A percentile compares a stretch with the other conserved stretches of the same genome.
phyloP scores from a whole-genome alignment of 2,888 invertebrate genomes.

The Stenotaenia linearis region DNA sequence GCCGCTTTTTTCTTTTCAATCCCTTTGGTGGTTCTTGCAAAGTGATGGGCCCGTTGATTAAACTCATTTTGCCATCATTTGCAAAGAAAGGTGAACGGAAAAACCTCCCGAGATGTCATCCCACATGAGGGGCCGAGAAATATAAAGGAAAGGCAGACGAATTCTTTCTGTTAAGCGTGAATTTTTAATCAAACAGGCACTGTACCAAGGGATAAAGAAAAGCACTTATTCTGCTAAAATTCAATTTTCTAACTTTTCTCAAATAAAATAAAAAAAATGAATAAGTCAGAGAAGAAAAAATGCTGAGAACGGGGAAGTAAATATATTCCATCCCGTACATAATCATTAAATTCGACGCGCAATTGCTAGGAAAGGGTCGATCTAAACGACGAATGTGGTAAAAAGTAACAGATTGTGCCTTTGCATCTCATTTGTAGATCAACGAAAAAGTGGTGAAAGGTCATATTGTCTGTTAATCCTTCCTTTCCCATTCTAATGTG shows the following conservation, averaged over 20 bases:
- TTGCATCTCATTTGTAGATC: neutral
- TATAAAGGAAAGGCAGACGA: conserved; percentile 16
- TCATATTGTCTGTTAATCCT: neutral
- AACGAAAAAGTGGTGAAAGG: neutral
- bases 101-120: conserved; percentile 19
- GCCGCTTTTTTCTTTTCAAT: neutral
- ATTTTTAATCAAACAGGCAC: neutral
- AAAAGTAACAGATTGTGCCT: neutral
- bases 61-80: conserved; percentile 26
- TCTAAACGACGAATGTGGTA: neutral
- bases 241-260: neutral
- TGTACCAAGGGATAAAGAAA: neutral
- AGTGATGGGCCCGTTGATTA: conserved; percentile 20
- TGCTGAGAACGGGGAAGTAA: too few relatives aligned
- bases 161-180: neutral
- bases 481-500: conserved; percentile 4
- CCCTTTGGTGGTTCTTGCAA: conserved; percentile 13
- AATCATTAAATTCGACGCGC: neutral
- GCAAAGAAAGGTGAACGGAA: conserved; percentile 19
- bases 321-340: neutral
- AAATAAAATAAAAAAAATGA: neutral
- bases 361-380: neutral
- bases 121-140: conserved; percentile 9
- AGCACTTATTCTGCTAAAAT: neutral
- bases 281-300: neutral